A percentile compares a stretch with the other conserved stretches of the same genome.
Conservation (phyloP, 2,797 vertebrate genomes). For the Hypotaenidia okinawae region DNA sequence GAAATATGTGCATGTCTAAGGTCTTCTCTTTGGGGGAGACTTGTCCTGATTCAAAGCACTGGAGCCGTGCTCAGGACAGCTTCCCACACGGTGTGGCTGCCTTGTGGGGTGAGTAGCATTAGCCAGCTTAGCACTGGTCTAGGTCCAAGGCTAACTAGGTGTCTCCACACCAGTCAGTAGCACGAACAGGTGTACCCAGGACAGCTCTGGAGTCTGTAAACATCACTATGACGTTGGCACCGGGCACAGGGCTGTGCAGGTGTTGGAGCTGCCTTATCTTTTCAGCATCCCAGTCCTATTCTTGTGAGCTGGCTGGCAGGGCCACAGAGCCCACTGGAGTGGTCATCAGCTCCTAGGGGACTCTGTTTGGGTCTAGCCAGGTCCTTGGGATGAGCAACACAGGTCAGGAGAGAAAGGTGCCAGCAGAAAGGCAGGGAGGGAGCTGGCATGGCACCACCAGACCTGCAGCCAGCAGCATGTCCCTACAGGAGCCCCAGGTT, state of each 20-base stretch:
- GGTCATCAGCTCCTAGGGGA: background rate
- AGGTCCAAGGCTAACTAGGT: background rate
- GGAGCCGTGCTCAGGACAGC: background rate
- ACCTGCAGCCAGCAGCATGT: background rate
- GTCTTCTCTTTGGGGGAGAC: background rate
- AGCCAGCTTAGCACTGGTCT: background rate
- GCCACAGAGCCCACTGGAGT: background rate
- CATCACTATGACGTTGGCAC: background rate
- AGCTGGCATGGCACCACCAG: background rate
- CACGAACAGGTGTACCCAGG: background rate
- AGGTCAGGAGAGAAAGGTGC: slow-evolving; percentile 22
- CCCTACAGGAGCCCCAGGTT: background rate
- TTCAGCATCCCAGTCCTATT: background rate
- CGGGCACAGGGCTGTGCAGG: background rate
- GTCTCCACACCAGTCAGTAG: background rate
- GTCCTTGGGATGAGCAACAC: background rate
- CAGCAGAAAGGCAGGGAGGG: background rate
- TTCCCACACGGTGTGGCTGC: background rate
- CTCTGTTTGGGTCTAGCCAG: background rate
- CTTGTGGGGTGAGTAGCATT: background rate
- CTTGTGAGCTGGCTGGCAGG: background rate
- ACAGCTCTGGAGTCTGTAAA: background rate
- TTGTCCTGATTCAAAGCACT: background rate
- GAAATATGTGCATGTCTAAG: background rate
- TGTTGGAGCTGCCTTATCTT: background rate